phyloP scores from a whole-genome alignment of 2,888 invertebrate species.

The Thecophora atra region DNA sequence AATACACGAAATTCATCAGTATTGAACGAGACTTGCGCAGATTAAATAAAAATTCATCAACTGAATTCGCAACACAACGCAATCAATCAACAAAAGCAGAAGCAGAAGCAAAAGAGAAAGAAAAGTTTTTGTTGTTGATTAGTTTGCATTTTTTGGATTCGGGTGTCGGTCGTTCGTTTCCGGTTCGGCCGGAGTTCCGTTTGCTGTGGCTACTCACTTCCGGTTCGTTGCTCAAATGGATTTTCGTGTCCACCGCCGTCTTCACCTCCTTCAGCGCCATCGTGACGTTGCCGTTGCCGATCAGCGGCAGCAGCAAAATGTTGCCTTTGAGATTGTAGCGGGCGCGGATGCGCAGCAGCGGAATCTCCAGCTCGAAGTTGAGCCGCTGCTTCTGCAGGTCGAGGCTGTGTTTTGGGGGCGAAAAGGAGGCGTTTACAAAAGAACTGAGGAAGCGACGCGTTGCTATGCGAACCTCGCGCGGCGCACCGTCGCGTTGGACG shows the following conservation, averaged over 20 bases:
- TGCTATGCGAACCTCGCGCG: slow-evolving; percentile 55
- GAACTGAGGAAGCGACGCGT: neutral
- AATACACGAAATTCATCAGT: no score
- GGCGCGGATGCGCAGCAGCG: slow-evolving; percentile 69
- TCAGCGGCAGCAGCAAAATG: slow-evolving; percentile 70
- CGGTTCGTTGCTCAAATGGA: slow-evolving; percentile 66
- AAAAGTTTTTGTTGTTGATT: neutral
- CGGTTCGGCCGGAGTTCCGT: neutral
- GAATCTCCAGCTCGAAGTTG: slow-evolving; percentile 70
- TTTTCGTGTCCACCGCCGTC: slow-evolving; percentile 68
- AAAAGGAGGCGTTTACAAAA: neutral
- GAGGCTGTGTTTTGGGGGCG: slow-evolving; percentile 60
- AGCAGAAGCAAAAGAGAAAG: neutral
- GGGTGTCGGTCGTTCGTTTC: neutral
- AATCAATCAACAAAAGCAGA: no score
- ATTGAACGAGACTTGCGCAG: neutral
- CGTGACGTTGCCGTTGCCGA: slow-evolving; percentile 69
- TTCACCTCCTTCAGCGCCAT: slow-evolving; percentile 69
- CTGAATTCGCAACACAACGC: neutral
- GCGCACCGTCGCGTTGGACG: slow-evolving; percentile 69
- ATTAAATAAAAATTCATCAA: neutral
- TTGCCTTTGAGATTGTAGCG: slow-evolving; percentile 71
- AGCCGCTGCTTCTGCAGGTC: slow-evolving; percentile 67
- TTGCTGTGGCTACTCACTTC: slow-evolving; percentile 50
- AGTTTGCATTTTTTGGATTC: neutral